phyloP scores from a whole-genome alignment of 2,888 invertebrate genomes.

The Philhelius pedissequus region DNA sequence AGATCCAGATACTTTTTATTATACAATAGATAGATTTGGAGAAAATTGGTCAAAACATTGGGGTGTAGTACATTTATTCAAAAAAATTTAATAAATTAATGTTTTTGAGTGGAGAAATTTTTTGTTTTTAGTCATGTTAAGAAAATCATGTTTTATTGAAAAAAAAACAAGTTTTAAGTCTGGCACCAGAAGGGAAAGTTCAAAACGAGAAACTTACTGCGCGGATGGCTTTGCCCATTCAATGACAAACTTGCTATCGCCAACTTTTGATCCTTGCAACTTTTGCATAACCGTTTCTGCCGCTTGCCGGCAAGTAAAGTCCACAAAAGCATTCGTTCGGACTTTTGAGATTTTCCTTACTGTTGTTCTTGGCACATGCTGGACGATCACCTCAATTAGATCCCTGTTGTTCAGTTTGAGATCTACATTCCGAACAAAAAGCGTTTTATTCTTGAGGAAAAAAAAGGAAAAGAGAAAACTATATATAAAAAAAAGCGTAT shows the following conservation, averaged over 20 bases:
- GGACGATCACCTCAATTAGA: slow-evolving; percentile 70
- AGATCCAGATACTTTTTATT: too few species aligned
- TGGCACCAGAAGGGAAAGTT: too few species aligned
- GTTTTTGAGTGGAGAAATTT: too few species aligned
- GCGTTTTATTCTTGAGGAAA: slow-evolving; percentile 72
- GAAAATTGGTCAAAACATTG: too few species aligned
- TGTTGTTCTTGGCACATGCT: slow-evolving; percentile 70
- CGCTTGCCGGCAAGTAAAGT: slow-evolving; percentile 71
- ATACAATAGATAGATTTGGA: too few species aligned
- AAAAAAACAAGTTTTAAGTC: too few species aligned
- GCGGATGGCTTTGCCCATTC: slow-evolving; percentile 74
- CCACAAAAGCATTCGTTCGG: slow-evolving; percentile 73
- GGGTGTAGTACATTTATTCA: too few species aligned
- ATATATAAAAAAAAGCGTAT: background rate
- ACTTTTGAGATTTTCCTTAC: slow-evolving; percentile 73
- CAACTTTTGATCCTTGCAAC: slow-evolving; percentile 68
- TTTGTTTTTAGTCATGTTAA: too few species aligned
- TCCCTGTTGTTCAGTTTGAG: slow-evolving; percentile 72
- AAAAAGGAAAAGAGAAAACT: background rate
- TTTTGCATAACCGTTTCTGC: slow-evolving; percentile 71
- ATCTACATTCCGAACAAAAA: slow-evolving; percentile 74
- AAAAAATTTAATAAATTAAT: too few species aligned
- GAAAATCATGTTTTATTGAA: too few species aligned
- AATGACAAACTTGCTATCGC: slow-evolving; percentile 61
- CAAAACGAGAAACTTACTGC: slow-evolving; percentile 69